A percentile compares a stretch with the other conserved stretches of the same genome.
Conservation (phyloP, 2,888 invertebrate genomes). For the Petrolisthes manimaculis region DNA sequence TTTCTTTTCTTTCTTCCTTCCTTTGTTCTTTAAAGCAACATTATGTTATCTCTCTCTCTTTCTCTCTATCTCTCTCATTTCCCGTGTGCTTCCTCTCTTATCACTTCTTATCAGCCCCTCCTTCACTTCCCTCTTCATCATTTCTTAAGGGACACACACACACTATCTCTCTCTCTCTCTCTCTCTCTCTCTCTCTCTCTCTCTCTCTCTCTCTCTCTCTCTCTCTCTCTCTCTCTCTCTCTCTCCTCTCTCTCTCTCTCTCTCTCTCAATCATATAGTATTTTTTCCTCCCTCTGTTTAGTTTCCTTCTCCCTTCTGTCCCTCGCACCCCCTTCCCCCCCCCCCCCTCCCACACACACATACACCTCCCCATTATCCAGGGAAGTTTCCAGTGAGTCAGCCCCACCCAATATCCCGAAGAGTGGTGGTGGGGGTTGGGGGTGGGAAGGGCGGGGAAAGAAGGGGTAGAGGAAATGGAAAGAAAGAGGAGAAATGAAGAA, state of each 20-base stretch:
- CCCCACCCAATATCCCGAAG: no score
- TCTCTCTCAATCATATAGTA: conserved; percentile 4
- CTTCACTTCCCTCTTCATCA: neutral
- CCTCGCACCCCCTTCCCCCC: neutral
- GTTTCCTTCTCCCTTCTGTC: neutral
- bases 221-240: neutral
- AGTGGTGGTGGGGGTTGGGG: neutral
- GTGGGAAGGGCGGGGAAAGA: no score
- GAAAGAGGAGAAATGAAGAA: neutral
- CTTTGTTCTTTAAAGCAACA: neutral
- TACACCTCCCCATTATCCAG: neutral
- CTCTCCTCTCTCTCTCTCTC: conserved; percentile 21
- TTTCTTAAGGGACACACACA: neutral
- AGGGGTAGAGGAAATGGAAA: no score
- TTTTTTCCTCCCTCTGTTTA: no score
- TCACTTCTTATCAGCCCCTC: neutral
- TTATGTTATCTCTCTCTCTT: neutral
- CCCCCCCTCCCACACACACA: neutral
- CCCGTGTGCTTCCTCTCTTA: neutral
- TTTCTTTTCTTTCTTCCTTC: neutral
- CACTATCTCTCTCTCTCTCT: conserved; percentile 16
- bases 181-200: neutral
- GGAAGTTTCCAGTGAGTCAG: no score
- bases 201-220: neutral
- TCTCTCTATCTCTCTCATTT: neutral